These are phyloP conservation scores for Malurus elegans DNA, from an alignment of 2,113 vertebrate species.

Conservation along the genomic window DNA sequence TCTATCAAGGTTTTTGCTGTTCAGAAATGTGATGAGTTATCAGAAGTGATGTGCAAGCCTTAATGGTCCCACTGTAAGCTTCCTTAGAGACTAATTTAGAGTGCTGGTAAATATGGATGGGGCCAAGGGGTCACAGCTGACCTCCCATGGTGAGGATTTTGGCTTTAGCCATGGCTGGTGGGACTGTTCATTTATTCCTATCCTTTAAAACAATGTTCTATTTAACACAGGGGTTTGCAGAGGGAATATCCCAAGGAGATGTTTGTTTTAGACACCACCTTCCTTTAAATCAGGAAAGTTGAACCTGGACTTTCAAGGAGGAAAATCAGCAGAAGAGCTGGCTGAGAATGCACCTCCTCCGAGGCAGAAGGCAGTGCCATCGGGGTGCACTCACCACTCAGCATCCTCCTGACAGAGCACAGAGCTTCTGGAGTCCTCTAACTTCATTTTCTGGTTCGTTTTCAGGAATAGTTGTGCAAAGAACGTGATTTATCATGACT, in stretches of 20 bases:
- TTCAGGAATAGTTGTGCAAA: constrained; percentile 20
- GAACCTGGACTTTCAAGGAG: background rate
- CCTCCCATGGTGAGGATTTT: background rate
- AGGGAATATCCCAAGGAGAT: background rate
- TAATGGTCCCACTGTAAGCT: background rate
- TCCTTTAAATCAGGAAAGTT: background rate
- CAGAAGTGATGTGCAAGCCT: background rate
- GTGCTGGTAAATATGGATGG: background rate
- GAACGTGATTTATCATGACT: constrained; percentile 57
- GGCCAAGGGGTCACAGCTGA: background rate
- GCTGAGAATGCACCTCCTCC: background rate
- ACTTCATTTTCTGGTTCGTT: constrained; percentile 30
- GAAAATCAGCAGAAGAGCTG: background rate
- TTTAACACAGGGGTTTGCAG: background rate
- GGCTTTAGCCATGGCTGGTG: background rate
- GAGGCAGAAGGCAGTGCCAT: background rate
- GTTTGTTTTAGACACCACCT: background rate
- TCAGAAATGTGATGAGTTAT: background rate
- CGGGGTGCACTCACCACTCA: background rate
- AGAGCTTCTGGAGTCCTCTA: constrained; percentile 12
- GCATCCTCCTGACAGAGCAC: background rate
- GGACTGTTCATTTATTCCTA: background rate
- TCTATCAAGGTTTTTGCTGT: background rate
- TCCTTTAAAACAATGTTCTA: background rate
- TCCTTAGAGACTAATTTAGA: background rate